Evolutionary conservation across 2,888 invertebrate species (phyloP).

Genomic region (Amiota communis): DNA sequence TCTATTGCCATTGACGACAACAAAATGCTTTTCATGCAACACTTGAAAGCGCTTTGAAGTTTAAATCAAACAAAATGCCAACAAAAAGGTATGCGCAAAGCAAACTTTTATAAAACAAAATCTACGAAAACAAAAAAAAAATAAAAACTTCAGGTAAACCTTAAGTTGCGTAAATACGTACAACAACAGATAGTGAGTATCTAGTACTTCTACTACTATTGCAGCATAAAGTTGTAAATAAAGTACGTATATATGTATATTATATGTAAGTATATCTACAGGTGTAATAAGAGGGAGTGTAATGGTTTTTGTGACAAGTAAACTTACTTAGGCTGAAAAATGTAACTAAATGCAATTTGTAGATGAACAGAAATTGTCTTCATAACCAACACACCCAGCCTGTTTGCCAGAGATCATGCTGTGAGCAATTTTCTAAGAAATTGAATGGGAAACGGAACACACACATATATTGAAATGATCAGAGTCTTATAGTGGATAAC

Average conservation of each 20-base stretch:
- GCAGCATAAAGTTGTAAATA: too few relatives aligned
- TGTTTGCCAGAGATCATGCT: too few relatives aligned
- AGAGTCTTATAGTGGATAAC: too few relatives aligned
- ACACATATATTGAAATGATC: too few relatives aligned
- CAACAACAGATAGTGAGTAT: not conserved
- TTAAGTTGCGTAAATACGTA: not conserved
- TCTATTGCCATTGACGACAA: constrained; percentile 28
- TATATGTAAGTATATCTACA: too few relatives aligned
- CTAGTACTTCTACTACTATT: too few relatives aligned
- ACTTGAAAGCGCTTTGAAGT: constrained; percentile 39
- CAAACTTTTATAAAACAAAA: constrained; percentile 3
- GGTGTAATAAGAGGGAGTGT: not conserved
- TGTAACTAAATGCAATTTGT: not conserved
- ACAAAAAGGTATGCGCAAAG: constrained; percentile 1
- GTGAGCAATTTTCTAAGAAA: too few relatives aligned
- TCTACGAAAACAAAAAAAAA: too few relatives aligned
- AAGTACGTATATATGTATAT: too few relatives aligned
- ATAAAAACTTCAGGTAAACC: constrained; percentile 1
- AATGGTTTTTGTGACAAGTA: not conserved
- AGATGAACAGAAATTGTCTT: not conserved
- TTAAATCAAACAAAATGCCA: constrained; percentile 55
- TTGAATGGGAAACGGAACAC: too few relatives aligned
- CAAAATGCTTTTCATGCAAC: constrained; percentile 31
- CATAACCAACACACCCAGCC: too few relatives aligned
- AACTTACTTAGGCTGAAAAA: not conserved